A percentile compares a stretch with the other conserved stretches of the same genome.
These are phyloP conservation scores for Rhegmatorhina hoffmannsi DNA, from an alignment of 2,113 vertebrate species.

Conservation along the genomic window DNA sequence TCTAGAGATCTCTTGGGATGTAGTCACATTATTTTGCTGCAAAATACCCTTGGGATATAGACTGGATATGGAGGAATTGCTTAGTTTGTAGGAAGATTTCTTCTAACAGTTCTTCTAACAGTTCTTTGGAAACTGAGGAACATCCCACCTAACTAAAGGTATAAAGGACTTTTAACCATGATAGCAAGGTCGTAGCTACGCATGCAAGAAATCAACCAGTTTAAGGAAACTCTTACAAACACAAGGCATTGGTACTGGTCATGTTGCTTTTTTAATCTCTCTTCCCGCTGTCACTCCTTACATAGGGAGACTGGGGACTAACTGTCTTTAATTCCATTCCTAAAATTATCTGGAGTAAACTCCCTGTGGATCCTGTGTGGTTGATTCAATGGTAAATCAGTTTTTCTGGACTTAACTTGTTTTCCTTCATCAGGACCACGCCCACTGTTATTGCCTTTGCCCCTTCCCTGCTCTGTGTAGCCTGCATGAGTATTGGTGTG, in stretches of 20 bases:
- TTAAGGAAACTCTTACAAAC: neutral
- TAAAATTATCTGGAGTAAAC: neutral
- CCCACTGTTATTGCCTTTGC: neutral
- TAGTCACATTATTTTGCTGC: neutral
- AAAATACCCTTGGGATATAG: neutral
- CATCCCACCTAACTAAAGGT: neutral
- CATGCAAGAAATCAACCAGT: neutral
- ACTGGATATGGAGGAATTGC: neutral
- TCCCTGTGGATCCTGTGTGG: neutral
- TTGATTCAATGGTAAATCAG: neutral
- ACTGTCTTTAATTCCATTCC: neutral
- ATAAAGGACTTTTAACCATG: neutral
- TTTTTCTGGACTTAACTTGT: neutral
- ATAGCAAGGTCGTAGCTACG: neutral
- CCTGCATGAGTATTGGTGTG: neutral
- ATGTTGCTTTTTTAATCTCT: neutral
- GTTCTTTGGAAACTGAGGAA: neutral
- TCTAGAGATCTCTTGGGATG: neutral
- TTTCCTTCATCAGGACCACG: neutral
- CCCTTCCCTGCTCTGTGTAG: neutral
- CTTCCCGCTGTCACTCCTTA: neutral
- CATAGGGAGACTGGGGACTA: neutral
- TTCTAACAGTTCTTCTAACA: neutral
- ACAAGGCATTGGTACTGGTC: neutral
- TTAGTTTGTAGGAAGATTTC: neutral